phyloP scores from a whole-genome alignment of 1,140 invertebrate species.

The Tyrophagus putrescentiae region DNA sequence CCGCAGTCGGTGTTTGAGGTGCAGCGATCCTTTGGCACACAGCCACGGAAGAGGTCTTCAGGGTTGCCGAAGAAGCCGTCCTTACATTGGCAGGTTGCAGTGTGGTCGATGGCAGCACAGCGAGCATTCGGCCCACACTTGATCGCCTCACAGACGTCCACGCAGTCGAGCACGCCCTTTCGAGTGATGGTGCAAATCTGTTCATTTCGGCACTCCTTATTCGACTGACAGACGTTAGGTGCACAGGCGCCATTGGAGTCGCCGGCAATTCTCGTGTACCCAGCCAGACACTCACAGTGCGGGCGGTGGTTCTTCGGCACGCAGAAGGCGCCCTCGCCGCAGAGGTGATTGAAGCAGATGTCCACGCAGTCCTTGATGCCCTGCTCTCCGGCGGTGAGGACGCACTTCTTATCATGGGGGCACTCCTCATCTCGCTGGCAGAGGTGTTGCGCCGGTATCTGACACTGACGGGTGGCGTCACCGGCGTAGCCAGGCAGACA shows the following conservation, averaged over 20 bases:
- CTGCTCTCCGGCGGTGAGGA: constrained; percentile 27
- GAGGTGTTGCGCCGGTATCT: constrained; percentile 26
- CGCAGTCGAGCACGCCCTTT: constrained; percentile 26
- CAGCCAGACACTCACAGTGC: constrained; percentile 52
- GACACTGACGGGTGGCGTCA: constrained; percentile 42
- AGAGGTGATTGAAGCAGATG: constrained; percentile 31
- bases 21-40: constrained; percentile 43
- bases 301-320: constrained; percentile 63
- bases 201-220: constrained; percentile 21
- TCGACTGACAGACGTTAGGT: constrained; percentile 21
- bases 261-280: constrained; percentile 20
- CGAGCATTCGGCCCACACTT: constrained; percentile 66
- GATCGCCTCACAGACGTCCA: constrained; percentile 55
- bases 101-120: constrained; percentile 48
- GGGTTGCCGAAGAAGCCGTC: constrained; percentile 26
- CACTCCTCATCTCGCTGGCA: constrained; percentile 58
- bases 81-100: constrained; percentile 53
- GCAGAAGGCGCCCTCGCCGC: constrained; percentile 73
- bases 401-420: constrained; percentile 40
- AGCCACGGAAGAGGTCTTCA: constrained; percentile 23
- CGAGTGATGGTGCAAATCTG: constrained; percentile 22
- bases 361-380: constrained; percentile 26
- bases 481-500: constrained; percentile 62
- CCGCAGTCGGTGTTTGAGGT: constrained; percentile 62
- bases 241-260: constrained; percentile 21